Base-by-base conservation (phyloP, 1,140 invertebrate species). In the Venturia canescens region DNA sequence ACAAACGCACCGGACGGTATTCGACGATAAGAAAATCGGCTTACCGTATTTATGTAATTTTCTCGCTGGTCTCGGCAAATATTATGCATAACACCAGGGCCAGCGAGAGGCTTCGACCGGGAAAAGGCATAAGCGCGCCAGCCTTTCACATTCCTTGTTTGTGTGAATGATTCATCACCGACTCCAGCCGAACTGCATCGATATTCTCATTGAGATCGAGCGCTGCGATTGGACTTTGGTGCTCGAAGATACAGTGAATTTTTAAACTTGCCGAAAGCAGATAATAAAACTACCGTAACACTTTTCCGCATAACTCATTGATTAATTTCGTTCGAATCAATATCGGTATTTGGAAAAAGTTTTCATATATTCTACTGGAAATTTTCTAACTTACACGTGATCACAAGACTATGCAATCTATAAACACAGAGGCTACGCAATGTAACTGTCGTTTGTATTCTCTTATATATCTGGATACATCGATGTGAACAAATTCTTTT, bases 11-110 rank as follows among this genome's bases (percentile, higher is more conserved):
- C 29, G 66, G 16, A 29, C 66, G 75, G 29, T 66, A 77, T 63
- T 23, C 75, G 48, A 77, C 57, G 80, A 82, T 82, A 82, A 82
- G 80, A 82, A 82, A 82, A 82, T 77, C 80, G 80, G 80, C 80
- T 82, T 82, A 82, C 80, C 76, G 80, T 82, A 79, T 82, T 82
- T 82, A n/a, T n/a, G 76, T 82, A 82, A 82, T 82, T 82, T 82
- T 82, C 80, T 71, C 80, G 76, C 80, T 60, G 75, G 80, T 77
- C 69, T 82, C 76, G 21, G 76, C 80, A 82, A 82, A 82, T 82
- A 82, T 82, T 82, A 79, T 82, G 80, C 80, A 82, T 82, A 69
- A 29, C n/a, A 21, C 27, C n/a, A 16, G 9, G 13, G 16, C 29
- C 29, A 63, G 26, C 27, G 66, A 31, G 66, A 69, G 26, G 31